Evolutionary conservation across 2,113 vertebrate species (phyloP).

Genomic region (Eira barbara): DNA sequence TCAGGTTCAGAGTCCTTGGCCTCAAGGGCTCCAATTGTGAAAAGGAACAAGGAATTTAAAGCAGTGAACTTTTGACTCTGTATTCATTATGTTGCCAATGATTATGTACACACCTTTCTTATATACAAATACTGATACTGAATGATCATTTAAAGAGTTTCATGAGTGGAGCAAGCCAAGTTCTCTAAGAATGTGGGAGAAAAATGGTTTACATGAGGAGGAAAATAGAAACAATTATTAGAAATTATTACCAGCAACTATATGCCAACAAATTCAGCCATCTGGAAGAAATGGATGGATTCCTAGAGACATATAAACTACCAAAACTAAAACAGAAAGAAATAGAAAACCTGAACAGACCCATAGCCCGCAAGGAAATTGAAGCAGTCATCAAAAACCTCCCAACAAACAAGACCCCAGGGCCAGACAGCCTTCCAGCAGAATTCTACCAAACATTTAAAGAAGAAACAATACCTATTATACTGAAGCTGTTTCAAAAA

Average conservation of each 20-base stretch:
- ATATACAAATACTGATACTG: not conserved
- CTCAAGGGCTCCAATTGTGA: not conserved
- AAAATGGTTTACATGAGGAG: not conserved
- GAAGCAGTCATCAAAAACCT: too few species aligned
- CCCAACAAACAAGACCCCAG: too few species aligned
- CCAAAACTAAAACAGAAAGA: too few species aligned
- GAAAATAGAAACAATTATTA: not conserved
- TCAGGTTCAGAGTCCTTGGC: not conserved
- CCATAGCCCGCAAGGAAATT: too few species aligned
- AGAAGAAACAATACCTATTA: too few species aligned
- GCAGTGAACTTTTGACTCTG: not conserved
- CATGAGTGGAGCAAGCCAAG: not conserved
- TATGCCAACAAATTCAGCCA: not conserved
- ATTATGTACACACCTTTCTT: not conserved
- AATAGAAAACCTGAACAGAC: too few species aligned
- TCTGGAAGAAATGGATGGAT: not conserved
- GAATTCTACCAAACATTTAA: too few species aligned
- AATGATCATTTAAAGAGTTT: not conserved
- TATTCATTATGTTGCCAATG: not conserved
- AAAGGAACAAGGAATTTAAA: not conserved
- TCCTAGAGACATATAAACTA: not conserved
- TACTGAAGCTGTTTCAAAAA: too few species aligned
- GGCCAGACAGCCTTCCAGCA: too few species aligned
- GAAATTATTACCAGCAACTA: not conserved
- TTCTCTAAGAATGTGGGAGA: not conserved